Evolutionary conservation across 2,113 vertebrate species (phyloP), one percentile per base, ranked within the genome.

Genomic region (Rhinopomastus cyanomelas): DNA sequence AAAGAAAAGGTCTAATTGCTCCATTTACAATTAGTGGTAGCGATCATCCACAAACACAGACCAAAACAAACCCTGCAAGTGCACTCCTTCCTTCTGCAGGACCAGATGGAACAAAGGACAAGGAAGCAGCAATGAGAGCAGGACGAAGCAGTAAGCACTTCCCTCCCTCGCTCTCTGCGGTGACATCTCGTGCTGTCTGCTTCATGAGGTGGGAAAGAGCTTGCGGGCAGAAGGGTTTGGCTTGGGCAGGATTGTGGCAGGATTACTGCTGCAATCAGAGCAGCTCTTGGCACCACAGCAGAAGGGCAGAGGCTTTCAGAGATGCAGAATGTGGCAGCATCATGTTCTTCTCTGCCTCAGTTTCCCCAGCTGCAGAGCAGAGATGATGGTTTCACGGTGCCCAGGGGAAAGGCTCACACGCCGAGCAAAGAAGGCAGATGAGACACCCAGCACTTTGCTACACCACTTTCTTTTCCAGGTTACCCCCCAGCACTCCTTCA

Each of bases 1-100:
- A 75, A 93, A 85, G 65, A 48, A 92, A 75, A 84, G 56, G 60
- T 67, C 83, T 96, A 88, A 96, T 88, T 88, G 83, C 86, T 85
- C 77, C 49, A 56, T 85, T 88, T 90, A 86, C 88, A 93, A 94
- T 93, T 83, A 91, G 44, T 68, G 57, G n/a, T 67, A 84, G 25
- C 0, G 0, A 48, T 90, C 77, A 86, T 22, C 84, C 77, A 36
- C 59, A 88, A 93, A 86, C 78, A 69, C 68, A 86, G 65, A 67
- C 73, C 34, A 29, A 81, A 90, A 86, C 68, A 88, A 86, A 62
- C 84, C 77, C 62, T 44, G 57, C 62, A 27, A 89, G 36, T 3
- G 23, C 49, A 6, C 23, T 64, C 32, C 11, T 86, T 74, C 60
- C 74, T 87, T 86, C 32, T 46, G 30, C 59, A 75, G 59, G 37